A percentile compares a stretch with the other conserved stretches of the same genome.
Conservation (phyloP, 2,797 vertebrate genomes). For the Myioborus melanocephalus region DNA sequence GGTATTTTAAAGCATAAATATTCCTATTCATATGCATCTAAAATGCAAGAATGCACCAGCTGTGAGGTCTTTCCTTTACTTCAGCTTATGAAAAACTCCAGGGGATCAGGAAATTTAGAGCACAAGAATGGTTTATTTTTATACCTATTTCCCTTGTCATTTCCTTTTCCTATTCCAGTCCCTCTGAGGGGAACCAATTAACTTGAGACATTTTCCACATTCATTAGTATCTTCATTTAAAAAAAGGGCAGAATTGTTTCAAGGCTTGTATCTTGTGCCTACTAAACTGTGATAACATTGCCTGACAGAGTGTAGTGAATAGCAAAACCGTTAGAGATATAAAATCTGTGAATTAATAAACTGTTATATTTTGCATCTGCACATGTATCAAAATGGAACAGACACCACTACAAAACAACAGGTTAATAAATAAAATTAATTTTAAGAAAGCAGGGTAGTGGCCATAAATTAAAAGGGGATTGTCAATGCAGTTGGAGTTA, state of each 20-base stretch:
- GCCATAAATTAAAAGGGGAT: neutral
- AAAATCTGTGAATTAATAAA: neutral
- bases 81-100: constrained; percentile 2
- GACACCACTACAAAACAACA: neutral
- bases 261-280: constrained; percentile 1
- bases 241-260: neutral
- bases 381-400: neutral
- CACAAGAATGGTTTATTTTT: constrained; percentile 24
- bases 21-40: neutral
- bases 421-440: neutral
- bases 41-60: neutral
- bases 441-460: neutral
- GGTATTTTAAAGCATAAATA: neutral
- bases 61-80: constrained; percentile 31
- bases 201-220: constrained; percentile 26
- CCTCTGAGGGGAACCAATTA: constrained; percentile 37
- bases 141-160: neutral
- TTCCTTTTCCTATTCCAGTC: constrained; percentile 42
- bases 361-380: neutral
- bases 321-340: neutral
- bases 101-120: constrained; percentile 12
- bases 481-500: neutral
- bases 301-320: neutral
- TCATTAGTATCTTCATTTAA: constrained; percentile 9
- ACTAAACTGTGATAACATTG: neutral